Percentiles rank a stretch among this genome's conserved stretches.
These are phyloP conservation scores for Melanotaenia duboulayi DNA, from an alignment of 2,113 vertebrate genomes.

Conservation along the genomic window DNA sequence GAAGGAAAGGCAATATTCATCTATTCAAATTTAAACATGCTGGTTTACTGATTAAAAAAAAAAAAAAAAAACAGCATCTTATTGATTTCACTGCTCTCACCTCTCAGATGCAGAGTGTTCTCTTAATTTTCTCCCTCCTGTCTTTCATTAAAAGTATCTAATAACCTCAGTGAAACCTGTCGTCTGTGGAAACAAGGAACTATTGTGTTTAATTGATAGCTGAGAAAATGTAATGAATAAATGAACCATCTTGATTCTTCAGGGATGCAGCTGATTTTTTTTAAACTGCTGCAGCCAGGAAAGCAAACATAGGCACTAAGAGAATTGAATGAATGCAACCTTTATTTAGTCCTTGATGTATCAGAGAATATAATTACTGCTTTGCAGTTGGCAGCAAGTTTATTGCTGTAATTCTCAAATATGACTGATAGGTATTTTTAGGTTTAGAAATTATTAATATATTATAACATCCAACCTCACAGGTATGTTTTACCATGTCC, in stretches of 20 bases:
- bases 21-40: constrained; percentile 50
- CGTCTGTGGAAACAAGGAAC: constrained; percentile 27
- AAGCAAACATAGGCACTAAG: constrained; percentile 7
- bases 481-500: too few species aligned
- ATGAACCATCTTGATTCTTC: constrained; percentile 12
- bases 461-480: too few species aligned
- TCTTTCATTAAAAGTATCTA: constrained; percentile 5
- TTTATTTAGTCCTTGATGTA: too few species aligned
- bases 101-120: constrained; percentile 3
- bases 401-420: too few species aligned
- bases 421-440: too few species aligned
- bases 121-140: constrained; percentile 4
- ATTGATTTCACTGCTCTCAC: constrained; percentile 16
- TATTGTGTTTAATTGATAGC: constrained; percentile 35
- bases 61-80: constrained; percentile 7
- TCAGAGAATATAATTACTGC: too few species aligned
- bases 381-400: too few species aligned
- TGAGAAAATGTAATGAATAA: constrained; percentile 22
- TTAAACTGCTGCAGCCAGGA: not conserved
- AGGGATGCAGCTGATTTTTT: constrained; percentile 22
- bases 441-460: too few species aligned
- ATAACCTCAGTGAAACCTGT: constrained; percentile 2
- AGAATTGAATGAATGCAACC: not conserved
- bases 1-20: constrained; percentile 37
- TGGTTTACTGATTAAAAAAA: constrained; percentile 4